These are phyloP conservation scores for Vombatus ursinus DNA, from an alignment of 2,113 vertebrate species.

Conservation along the genomic window DNA sequence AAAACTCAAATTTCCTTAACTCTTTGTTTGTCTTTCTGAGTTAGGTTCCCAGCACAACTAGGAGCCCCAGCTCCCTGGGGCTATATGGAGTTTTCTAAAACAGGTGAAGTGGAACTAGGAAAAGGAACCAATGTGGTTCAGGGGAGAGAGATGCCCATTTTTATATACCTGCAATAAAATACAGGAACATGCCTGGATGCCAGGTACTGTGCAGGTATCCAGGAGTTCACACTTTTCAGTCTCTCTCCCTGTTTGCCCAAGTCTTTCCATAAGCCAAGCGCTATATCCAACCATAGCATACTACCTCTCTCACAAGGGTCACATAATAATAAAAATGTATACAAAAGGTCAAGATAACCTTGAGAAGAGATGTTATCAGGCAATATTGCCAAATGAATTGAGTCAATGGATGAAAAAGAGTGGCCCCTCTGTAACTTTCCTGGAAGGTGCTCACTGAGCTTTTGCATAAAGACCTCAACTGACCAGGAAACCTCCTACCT, in stretches of 20 bases:
- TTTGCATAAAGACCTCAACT: not conserved
- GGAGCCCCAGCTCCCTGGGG: not conserved
- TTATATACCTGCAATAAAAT: not conserved
- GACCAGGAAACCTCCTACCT: not conserved
- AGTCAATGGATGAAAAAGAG: not conserved
- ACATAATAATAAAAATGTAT: not conserved
- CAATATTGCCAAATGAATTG: not conserved
- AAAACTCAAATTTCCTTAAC: not conserved
- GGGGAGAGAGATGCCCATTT: not conserved
- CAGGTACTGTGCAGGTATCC: not conserved
- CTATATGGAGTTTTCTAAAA: not conserved
- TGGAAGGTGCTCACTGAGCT: not conserved
- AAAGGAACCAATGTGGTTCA: not conserved
- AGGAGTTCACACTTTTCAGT: not conserved
- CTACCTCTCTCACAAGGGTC: not conserved
- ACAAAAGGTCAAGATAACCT: not conserved
- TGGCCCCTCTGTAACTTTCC: not conserved
- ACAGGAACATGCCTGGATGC: not conserved
- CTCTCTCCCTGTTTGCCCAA: not conserved
- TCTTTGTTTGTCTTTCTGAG: not conserved
- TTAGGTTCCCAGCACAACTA: not conserved
- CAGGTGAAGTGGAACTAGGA: not conserved
- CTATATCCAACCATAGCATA: not conserved
- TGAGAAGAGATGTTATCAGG: not conserved
- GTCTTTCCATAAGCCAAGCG: not conserved